These are phyloP conservation scores for Caenorhabditis sp. DNA, from an alignment of 2,888 invertebrate species.

Conservation along the genomic window DNA sequence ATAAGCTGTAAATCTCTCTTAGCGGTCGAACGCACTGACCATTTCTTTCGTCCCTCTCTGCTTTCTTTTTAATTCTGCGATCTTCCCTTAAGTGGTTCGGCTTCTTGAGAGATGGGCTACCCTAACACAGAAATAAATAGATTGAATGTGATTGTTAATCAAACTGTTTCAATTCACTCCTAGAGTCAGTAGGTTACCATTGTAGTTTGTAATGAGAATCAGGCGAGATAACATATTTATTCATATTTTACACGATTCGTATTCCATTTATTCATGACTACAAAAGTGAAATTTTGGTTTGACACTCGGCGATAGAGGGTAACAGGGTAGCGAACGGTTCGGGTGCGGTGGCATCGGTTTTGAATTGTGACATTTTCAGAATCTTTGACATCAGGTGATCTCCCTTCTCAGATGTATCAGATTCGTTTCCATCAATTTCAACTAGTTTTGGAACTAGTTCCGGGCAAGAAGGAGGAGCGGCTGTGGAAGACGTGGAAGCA, in stretches of 20 bases:
- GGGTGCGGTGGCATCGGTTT: slow-evolving; percentile 30
- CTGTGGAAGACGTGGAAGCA: slow-evolving; percentile 22
- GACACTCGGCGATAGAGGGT: slow-evolving; percentile 51
- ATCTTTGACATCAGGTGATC: slow-evolving; percentile 60
- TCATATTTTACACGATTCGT: not conserved
- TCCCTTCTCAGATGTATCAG: slow-evolving; percentile 34
- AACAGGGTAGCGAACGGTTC: slow-evolving; percentile 51
- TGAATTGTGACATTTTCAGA: slow-evolving; percentile 52
- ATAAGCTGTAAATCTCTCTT: slow-evolving; percentile 65
- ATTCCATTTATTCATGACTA: slow-evolving; percentile 18
- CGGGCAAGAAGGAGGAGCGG: not conserved
- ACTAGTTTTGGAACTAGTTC: not conserved
- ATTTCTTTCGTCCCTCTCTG: slow-evolving; percentile 59
- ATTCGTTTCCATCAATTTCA: slow-evolving; percentile 52
- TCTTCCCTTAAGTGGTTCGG: slow-evolving; percentile 60
- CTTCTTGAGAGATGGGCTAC: slow-evolving; percentile 69
- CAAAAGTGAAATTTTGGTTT: slow-evolving; percentile 66
- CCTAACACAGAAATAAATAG: slow-evolving; percentile 63
- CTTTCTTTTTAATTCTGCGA: slow-evolving; percentile 24
- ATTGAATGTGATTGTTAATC: slow-evolving; percentile 62
- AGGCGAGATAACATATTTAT: not conserved
- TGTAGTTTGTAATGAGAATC: no score
- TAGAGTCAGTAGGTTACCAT: no score
- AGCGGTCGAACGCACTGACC: slow-evolving; percentile 66
- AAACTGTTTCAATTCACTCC: not conserved